Evolutionary conservation across 1,140 invertebrate species (phyloP), one percentile per base, ranked within the genome.

Genomic region (Dreissena polymorpha): DNA sequence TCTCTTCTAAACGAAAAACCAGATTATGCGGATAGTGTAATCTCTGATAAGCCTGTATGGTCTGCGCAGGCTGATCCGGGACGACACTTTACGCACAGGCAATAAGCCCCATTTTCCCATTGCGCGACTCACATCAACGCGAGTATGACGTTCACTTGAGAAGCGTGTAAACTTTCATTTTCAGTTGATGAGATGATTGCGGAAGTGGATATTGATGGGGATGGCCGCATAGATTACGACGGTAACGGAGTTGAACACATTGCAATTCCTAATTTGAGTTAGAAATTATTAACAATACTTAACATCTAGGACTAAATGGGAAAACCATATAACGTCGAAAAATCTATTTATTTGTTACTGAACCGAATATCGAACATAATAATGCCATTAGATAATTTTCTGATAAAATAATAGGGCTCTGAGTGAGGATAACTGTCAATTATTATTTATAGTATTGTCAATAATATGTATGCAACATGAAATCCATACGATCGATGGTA

Each of bases 111-210:
- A n/a, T n/a, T n/a, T n/a, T n/a, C n/a, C n/a, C n/a, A n/a, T 12
- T 55, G 18, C 53, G 18, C 53, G 12, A 55, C 53, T 18, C 12
- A 18, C 53, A 55, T 18, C 53, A 55, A 12, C 53, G 18, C 53
- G 12, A 55, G 53, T 18, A 55, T 12, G 53, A 55, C 53, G 18
- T 12, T 55, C 53, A 12, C 53, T 55, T 55, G 12, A 55, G 12
- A 12, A 55, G 53, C 18, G 53, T 12, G 12, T 55, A 16, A n/a
- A n/a, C 27, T 72, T 49, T 70, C 51, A 21, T 50, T 78, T 82
- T 27, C 79, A 91, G 98, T 99, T 89, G 97, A 99, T 93, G 98
- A 99, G 94, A 99, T 99, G 98, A 99, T 99, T 93, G 96, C n/a
- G n/a, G n/a, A n/a, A n/a, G n/a, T n/a, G n/a, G n/a, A n/a, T n/a